Percentiles rank a stretch among this genome's conserved stretches.
These are phyloP conservation scores for Eristalis tenax DNA, from an alignment of 2,888 invertebrate species.

Conservation along the genomic window DNA sequence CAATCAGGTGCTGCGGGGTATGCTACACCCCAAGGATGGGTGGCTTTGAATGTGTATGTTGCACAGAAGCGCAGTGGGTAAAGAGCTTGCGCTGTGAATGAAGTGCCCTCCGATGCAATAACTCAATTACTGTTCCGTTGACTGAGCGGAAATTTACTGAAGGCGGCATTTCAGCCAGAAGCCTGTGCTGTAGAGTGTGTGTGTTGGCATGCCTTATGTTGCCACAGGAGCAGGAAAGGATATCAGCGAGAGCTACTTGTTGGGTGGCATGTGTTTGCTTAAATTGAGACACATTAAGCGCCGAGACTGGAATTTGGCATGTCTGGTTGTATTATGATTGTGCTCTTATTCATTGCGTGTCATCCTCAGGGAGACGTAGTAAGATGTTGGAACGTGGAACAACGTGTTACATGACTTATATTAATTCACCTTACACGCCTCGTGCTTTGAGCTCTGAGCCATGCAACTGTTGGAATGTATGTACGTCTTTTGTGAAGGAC, in stretches of 20 bases:
- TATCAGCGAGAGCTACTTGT: neutral
- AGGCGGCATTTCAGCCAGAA: constrained; percentile 34
- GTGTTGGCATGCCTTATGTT: neutral
- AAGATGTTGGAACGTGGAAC: neutral
- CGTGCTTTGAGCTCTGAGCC: too few species aligned
- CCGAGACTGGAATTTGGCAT: neutral
- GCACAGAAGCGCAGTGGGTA: neutral
- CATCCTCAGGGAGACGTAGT: neutral
- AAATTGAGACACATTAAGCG: neutral
- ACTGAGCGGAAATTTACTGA: constrained; percentile 55
- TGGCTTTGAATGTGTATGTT: neutral
- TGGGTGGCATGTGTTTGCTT: neutral
- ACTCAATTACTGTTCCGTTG: constrained; percentile 53
- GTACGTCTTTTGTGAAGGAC: too few species aligned
- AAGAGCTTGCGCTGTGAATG: constrained; percentile 31
- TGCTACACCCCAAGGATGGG: neutral
- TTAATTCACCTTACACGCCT: neutral
- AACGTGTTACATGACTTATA: neutral
- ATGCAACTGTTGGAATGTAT: too few species aligned
- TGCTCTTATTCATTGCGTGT: neutral
- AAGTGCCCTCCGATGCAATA: constrained; percentile 41
- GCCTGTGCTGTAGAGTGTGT: neutral
- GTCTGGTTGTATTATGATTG: neutral
- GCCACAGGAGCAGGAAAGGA: constrained; percentile 1
- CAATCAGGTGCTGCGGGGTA: constrained; percentile 40